Percentiles rank a stretch among this genome's conserved stretches.
Evolutionary conservation across 2,888 invertebrate genomes (phyloP).

Genomic region (Pollenia labialis): DNA sequence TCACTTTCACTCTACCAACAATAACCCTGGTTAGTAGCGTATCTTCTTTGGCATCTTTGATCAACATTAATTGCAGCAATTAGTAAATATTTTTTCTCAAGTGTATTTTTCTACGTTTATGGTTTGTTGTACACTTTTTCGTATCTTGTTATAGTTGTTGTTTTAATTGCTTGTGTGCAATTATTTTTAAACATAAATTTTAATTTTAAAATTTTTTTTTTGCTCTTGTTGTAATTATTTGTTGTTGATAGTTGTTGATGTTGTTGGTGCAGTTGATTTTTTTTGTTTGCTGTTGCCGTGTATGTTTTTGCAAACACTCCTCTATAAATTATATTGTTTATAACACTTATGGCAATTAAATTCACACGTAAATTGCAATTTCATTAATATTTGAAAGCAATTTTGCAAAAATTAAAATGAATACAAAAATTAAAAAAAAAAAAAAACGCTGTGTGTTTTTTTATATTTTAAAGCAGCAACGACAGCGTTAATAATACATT

Average conservation of each 20-base stretch:
- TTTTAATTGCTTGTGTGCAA: conserved; percentile 55
- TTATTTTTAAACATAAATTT: conserved; percentile 71
- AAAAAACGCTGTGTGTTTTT: conserved; percentile 22
- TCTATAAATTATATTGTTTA: conserved; percentile 73
- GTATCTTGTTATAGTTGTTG: conserved; percentile 35
- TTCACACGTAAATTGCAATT: conserved; percentile 73
- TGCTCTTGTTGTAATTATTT: conserved; percentile 11
- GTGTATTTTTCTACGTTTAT: conserved; percentile 42
- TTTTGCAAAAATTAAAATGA: conserved; percentile 58
- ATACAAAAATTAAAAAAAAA: conserved; percentile 35
- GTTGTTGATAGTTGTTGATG: conserved; percentile 18
- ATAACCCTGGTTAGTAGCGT: neutral
- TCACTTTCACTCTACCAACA: too few relatives aligned
- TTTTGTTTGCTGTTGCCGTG: conserved; percentile 29
- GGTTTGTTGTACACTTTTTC: conserved; percentile 39
- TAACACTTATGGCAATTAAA: conserved; percentile 74
- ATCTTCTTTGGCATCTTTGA: conserved; percentile 10
- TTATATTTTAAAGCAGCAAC: conserved; percentile 29
- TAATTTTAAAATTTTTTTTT: conserved; percentile 13
- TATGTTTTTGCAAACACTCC: conserved; percentile 66
- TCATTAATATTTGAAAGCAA: conserved; percentile 72
- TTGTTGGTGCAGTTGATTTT: conserved; percentile 8
- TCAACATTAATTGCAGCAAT: conserved; percentile 41
- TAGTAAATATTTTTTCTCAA: conserved; percentile 30
- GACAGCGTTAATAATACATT: conserved; percentile 21